phyloP scores from a whole-genome alignment of 2,113 vertebrate species.

The Argyrosomus japonicus region DNA sequence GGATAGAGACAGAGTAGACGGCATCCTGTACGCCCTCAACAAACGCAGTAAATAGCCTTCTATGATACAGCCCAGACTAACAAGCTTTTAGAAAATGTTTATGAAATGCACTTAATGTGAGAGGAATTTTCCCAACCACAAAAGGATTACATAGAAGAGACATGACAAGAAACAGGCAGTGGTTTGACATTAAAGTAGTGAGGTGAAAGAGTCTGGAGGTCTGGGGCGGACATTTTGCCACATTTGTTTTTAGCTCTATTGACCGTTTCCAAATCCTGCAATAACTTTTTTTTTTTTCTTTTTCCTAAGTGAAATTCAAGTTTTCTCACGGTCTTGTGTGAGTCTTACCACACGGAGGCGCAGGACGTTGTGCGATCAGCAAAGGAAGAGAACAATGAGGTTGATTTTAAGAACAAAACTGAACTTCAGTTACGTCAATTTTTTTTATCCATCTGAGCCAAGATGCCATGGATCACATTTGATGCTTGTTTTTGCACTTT shows the following conservation, averaged over 20 bases:
- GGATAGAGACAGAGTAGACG: constrained; percentile 8
- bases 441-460: background rate
- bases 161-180: constrained; percentile 29
- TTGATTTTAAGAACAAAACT: background rate
- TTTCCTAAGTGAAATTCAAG: background rate
- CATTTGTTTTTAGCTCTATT: constrained; percentile 13
- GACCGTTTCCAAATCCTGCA: constrained; percentile 30
- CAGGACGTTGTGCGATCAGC: background rate
- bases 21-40: constrained; percentile 17
- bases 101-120: constrained; percentile 18
- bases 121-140: constrained; percentile 19
- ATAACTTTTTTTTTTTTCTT: background rate
- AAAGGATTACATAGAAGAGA: constrained; percentile 8
- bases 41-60: constrained; percentile 13
- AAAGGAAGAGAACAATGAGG: background rate
- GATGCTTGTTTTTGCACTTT: background rate
- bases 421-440: background rate
- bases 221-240: constrained; percentile 1
- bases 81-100: background rate
- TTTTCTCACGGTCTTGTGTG: background rate
- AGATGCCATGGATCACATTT: no score
- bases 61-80: constrained; percentile 6
- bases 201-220: background rate
- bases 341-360: constrained; percentile 17
- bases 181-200: constrained; percentile 5